phyloP scores from a whole-genome alignment of 2,888 invertebrate species.

The Pyralis farinalis region DNA sequence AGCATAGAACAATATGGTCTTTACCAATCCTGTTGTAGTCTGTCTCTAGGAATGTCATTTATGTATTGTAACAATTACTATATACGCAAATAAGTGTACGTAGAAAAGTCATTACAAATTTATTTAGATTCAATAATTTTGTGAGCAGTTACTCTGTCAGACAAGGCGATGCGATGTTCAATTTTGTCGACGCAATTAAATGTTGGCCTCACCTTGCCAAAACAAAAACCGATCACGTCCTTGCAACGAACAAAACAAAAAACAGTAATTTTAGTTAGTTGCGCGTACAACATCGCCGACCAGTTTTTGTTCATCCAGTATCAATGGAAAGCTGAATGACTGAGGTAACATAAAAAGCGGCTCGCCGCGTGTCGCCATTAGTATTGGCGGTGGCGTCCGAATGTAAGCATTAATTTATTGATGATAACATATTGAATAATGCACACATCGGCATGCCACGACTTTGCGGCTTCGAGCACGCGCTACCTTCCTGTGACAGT shows the following conservation, averaged over 20 bases:
- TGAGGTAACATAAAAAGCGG: slow-evolving; percentile 53
- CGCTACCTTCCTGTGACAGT: slow-evolving; percentile 52
- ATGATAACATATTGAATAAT: slow-evolving; percentile 71
- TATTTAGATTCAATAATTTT: too few species aligned
- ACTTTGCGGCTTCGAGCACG: slow-evolving; percentile 45
- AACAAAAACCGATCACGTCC: slow-evolving; percentile 66
- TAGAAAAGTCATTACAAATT: too few species aligned
- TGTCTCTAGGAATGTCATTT: too few species aligned
- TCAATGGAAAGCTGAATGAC: slow-evolving; percentile 75
- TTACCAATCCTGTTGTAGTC: too few species aligned
- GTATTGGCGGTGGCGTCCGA: slow-evolving; percentile 67
- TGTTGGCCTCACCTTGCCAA: slow-evolving; percentile 41
- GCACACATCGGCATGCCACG: slow-evolving; percentile 44
- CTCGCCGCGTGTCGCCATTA: slow-evolving; percentile 73
- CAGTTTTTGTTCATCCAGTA: slow-evolving; percentile 58
- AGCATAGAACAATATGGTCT: too few species aligned
- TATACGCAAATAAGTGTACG: too few species aligned
- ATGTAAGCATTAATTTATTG: slow-evolving; percentile 78
- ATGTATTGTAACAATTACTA: too few species aligned
- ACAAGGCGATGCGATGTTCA: slow-evolving; percentile 13
- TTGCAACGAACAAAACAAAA: slow-evolving; percentile 49
- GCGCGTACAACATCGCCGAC: slow-evolving; percentile 45
- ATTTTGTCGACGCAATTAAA: slow-evolving; percentile 48
- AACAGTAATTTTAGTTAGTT: slow-evolving; percentile 53
- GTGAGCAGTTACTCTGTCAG: slow-evolving; percentile 13